A percentile compares a stretch with the other conserved stretches of the same genome.
Conservation (phyloP, 2,113 vertebrate species). For the Austrofundulus limnaeus region DNA sequence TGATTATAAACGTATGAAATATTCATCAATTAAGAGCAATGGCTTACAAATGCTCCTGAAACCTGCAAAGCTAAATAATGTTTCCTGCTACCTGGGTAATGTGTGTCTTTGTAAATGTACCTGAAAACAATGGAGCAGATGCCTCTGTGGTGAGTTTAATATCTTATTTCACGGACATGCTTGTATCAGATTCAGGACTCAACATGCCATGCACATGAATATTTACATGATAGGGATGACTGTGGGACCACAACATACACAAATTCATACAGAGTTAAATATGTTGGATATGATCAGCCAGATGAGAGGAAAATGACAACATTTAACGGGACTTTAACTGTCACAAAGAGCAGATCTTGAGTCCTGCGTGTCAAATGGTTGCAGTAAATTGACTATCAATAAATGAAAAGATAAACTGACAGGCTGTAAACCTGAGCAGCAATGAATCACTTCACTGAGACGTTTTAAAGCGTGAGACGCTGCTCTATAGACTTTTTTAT, state of each 20-base stretch:
- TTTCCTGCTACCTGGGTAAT: not conserved
- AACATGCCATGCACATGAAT: conserved; percentile 11
- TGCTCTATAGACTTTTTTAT: conserved; percentile 1
- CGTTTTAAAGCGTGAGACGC: too few relatives aligned
- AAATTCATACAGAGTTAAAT: conserved; percentile 17
- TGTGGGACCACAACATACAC: not conserved
- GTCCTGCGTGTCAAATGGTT: not conserved
- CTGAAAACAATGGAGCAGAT: not conserved
- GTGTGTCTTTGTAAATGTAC: not conserved
- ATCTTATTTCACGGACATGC: not conserved
- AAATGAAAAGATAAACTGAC: not conserved
- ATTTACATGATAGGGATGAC: not conserved
- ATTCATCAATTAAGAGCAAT: not conserved
- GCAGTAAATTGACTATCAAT: not conserved
- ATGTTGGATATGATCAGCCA: not conserved
- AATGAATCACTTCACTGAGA: conserved; percentile 1
- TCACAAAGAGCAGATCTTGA: not conserved
- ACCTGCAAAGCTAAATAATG: not conserved
- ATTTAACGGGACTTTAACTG: not conserved
- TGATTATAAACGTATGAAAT: not conserved
- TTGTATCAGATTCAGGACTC: not conserved
- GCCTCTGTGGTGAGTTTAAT: conserved; percentile 2
- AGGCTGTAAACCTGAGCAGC: not conserved
- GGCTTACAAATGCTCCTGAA: not conserved
- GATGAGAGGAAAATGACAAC: not conserved